These are phyloP conservation scores for Anthophora plumipes DNA, from an alignment of 2,888 invertebrate genomes.

Conservation along the genomic window DNA sequence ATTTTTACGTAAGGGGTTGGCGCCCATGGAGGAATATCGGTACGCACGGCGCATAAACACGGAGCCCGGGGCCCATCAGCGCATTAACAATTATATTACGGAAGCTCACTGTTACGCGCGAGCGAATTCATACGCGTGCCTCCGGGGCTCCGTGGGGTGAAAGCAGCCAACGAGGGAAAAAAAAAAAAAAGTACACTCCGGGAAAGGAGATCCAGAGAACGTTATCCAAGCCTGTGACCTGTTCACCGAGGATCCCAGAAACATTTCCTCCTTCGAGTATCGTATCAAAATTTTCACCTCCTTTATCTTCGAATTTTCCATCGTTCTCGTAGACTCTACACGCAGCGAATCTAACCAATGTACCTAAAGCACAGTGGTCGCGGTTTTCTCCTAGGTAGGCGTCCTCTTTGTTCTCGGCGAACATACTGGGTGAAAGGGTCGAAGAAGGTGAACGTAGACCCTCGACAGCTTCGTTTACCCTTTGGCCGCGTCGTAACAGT, in stretches of 20 bases:
- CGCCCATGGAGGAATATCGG: slow-evolving; percentile 65
- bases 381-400: slow-evolving; percentile 26
- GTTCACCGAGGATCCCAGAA: not conserved
- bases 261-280: not conserved
- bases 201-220: slow-evolving; percentile 16
- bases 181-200: slow-evolving; percentile 31
- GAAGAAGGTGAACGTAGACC: slow-evolving; percentile 48
- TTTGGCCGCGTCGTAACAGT: slow-evolving; percentile 69
- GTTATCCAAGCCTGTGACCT: not conserved
- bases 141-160: slow-evolving; percentile 48
- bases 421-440: slow-evolving; percentile 25
- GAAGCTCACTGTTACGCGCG: slow-evolving; percentile 81
- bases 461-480: slow-evolving; percentile 65
- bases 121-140: slow-evolving; percentile 81
- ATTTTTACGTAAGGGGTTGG: slow-evolving; percentile 80
- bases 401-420: slow-evolving; percentile 42
- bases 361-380: slow-evolving; percentile 20
- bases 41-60: slow-evolving; percentile 78
- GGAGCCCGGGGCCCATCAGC: slow-evolving; percentile 80
- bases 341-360: slow-evolving; percentile 5
- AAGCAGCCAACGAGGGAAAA: slow-evolving; percentile 45
- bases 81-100: slow-evolving; percentile 84
- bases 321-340: not conserved
- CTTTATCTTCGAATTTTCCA: not conserved
- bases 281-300: too few species aligned